These are phyloP conservation scores for Platygyra sinensis DNA, from an alignment of 64 coral and sea anemone genomes.

Conservation along the genomic window DNA sequence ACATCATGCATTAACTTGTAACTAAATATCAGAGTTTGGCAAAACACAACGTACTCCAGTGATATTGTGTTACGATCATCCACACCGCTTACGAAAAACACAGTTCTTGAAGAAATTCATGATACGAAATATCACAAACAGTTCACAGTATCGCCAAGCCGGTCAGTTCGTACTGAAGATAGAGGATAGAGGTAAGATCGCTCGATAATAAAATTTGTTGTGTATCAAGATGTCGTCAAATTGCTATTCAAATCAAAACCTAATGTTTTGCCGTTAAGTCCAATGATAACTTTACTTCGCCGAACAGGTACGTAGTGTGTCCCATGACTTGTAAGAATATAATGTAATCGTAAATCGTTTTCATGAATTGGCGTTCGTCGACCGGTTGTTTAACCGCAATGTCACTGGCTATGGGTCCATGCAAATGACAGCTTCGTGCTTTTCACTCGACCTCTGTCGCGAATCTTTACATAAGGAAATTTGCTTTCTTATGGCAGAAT, in stretches of 20 bases:
- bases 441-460: constrained; percentile 18
- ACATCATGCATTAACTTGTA: background rate
- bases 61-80: constrained; percentile 22
- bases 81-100: background rate
- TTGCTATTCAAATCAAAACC: background rate
- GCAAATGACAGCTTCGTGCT: constrained; percentile 13
- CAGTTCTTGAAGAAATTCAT: constrained; percentile 14
- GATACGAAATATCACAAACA: background rate
- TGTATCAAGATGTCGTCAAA: background rate
- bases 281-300: background rate
- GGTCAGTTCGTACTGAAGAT: background rate
- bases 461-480: constrained; percentile 7
- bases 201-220: background rate
- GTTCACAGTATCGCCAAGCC: background rate
- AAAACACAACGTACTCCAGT: background rate
- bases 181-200: background rate
- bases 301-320: background rate
- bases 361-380: background rate
- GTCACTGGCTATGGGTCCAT: background rate
- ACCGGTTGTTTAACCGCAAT: constrained; percentile 39
- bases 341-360: background rate
- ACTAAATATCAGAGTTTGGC: background rate
- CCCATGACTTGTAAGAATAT: background rate
- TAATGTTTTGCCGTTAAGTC: background rate
- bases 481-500: background rate